Percentiles rank a stretch among this genome's conserved stretches.
Conservation (phyloP, 2,797 vertebrate genomes). For the Ceryle rudis region DNA sequence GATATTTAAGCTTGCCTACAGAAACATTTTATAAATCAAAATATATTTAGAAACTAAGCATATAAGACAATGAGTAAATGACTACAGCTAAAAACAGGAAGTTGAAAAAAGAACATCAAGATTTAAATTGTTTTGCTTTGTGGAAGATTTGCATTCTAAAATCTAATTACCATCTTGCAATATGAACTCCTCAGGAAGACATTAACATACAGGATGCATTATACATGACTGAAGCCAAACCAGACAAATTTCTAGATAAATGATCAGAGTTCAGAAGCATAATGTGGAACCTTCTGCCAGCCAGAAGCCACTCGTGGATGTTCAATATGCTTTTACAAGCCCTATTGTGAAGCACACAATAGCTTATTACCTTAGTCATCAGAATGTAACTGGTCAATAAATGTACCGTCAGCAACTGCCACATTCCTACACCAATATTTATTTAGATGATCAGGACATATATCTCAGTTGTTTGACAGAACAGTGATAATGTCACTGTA, state of each 20-base stretch:
- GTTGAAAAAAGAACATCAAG: neutral
- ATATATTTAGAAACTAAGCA: neutral
- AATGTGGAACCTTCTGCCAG: neutral
- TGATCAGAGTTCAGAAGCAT: neutral
- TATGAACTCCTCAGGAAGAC: neutral
- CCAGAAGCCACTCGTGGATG: neutral
- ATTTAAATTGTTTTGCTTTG: neutral
- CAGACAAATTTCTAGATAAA: slow-evolving; percentile 27
- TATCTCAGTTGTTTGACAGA: neutral
- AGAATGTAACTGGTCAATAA: slow-evolving; percentile 17
- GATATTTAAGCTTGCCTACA: neutral
- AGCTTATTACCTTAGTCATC: slow-evolving; percentile 21
- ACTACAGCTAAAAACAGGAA: neutral
- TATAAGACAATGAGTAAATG: neutral
- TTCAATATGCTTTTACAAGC: neutral
- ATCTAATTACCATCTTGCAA: neutral
- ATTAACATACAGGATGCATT: neutral
- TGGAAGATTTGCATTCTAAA: neutral
- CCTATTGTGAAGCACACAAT: slow-evolving; percentile 15
- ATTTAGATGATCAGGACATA: neutral
- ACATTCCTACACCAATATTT: neutral
- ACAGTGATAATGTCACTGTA: neutral
- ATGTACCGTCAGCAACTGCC: neutral
- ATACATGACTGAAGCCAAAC: neutral
- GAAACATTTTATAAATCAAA: neutral